Evolutionary conservation across 1,140 invertebrate genomes (phyloP), one percentile per base, ranked within the genome.

Genomic region (Melipona quadrifasciata): DNA sequence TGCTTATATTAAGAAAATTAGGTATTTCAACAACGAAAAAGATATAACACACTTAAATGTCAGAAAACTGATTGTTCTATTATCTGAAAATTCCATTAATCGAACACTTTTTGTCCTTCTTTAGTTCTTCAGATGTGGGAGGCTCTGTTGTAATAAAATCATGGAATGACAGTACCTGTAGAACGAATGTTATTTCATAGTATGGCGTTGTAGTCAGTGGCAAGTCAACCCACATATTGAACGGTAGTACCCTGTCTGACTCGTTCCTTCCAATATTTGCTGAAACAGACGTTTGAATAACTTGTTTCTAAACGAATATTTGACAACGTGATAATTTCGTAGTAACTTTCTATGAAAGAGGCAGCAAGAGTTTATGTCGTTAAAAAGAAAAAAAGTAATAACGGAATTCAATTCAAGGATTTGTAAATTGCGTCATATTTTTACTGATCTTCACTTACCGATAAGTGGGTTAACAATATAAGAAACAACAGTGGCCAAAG

Each of bases 181-280:
- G 0, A n/a, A 19, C 2, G 24, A 80, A 91, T 24, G 72, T 19
- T 34, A 85, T 77, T 78, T 91, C 89, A 58, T 73, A 91, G 16
- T 85, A 88, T 0, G 90, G 89, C n/a, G 89, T 81, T 3, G 61
- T 39, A 5, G 53, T 47, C 16, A 73, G 31, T 6, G 88, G 76
- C 12, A 90, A n/a, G 58, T 89, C 68, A 17, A 90, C 1, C 81
- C 84, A 91, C 21, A 90, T 12, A 24, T 75, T 83, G 68, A 90
- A 91, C 17, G 82, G 73, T 11, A 90, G 84, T 39, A 79, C 39
- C 61, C 89, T 89, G 0, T 88, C 88, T 5, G 67, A 79, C 19
- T 82, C 84, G 34, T 91, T 90, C 70, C 19, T 89, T 0, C 82
- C 81, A 6, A 65, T 65, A 72, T 91, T 91, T 55, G 83, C 90